phyloP scores from a whole-genome alignment of 1,140 invertebrate species.

The Drosophila miranda region DNA sequence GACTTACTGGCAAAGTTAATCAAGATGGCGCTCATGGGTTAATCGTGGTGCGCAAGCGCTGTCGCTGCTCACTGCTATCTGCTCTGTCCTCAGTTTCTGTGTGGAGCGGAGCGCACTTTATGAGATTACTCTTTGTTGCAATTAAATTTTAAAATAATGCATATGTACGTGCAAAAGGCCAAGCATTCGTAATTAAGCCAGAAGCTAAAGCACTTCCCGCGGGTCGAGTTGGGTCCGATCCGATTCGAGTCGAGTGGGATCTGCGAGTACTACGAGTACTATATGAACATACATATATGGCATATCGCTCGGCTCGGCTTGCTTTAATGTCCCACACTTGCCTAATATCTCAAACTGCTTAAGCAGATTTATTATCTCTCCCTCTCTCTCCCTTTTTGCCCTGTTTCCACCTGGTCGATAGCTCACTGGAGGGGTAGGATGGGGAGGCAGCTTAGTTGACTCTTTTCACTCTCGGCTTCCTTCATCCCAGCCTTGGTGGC shows the following conservation, averaged over 20 bases:
- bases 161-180: slow-evolving; percentile 55
- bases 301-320: slow-evolving; percentile 10
- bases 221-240: slow-evolving; percentile 26
- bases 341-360: slow-evolving; percentile 54
- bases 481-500: neutral
- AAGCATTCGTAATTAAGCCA: slow-evolving; percentile 44
- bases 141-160: slow-evolving; percentile 74
- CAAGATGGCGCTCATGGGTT: slow-evolving; percentile 62
- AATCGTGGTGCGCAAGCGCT: slow-evolving; percentile 73
- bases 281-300: neutral
- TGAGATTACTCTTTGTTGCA: slow-evolving; percentile 55
- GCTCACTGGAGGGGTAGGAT: neutral
- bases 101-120: slow-evolving; percentile 26
- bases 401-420: slow-evolving; percentile 34
- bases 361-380: slow-evolving; percentile 43
- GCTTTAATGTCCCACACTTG: slow-evolving; percentile 41
- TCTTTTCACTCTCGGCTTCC: slow-evolving; percentile 1
- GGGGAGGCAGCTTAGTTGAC: slow-evolving; percentile 4
- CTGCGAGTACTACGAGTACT: neutral
- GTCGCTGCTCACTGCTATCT: neutral
- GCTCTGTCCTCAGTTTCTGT: too few species aligned
- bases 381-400: slow-evolving; percentile 12
- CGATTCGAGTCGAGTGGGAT: slow-evolving; percentile 36
- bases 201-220: slow-evolving; percentile 16
- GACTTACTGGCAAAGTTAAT: slow-evolving; percentile 26